Percentiles rank a stretch among this genome's conserved stretches.
These are phyloP conservation scores for Drosophila lacertosa DNA, from an alignment of 1,140 invertebrate genomes.

Conservation along the genomic window DNA sequence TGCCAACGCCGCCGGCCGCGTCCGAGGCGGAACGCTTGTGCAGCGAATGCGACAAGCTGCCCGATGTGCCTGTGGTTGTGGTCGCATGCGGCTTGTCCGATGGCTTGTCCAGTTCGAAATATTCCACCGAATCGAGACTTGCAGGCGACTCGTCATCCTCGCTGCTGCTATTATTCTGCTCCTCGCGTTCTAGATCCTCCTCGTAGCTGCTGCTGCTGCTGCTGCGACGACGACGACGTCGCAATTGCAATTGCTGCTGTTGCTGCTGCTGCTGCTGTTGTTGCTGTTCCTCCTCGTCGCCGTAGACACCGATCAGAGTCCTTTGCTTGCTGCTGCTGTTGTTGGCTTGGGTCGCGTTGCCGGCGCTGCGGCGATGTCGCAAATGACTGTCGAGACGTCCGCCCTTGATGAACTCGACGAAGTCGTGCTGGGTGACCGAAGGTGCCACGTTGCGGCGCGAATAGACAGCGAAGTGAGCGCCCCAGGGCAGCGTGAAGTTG, in stretches of 20 bases:
- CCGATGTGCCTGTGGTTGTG: neutral
- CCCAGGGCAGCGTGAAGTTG: slow-evolving; percentile 95
- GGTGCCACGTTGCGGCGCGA: slow-evolving; percentile 95
- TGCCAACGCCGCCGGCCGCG: slow-evolving; percentile 77
- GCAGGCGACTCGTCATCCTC: slow-evolving; percentile 40
- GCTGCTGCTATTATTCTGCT: slow-evolving; percentile 21
- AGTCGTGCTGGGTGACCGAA: slow-evolving; percentile 97
- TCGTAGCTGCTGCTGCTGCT: slow-evolving; percentile 70
- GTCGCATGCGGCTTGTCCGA: slow-evolving; percentile 37
- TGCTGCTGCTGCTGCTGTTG: slow-evolving; percentile 18
- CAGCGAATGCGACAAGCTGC: slow-evolving; percentile 12
- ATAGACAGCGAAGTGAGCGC: slow-evolving; percentile 96
- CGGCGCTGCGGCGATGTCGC: slow-evolving; percentile 60
- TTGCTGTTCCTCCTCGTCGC: slow-evolving; percentile 7
- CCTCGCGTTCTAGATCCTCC: slow-evolving; percentile 47
- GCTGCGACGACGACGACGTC: slow-evolving; percentile 35
- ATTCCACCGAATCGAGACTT: slow-evolving; percentile 47
- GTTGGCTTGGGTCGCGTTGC: slow-evolving; percentile 29
- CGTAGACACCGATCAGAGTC: slow-evolving; percentile 33
- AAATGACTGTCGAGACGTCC: slow-evolving; percentile 90
- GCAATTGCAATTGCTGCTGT: slow-evolving; percentile 9
- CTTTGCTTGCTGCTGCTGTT: slow-evolving; percentile 37
- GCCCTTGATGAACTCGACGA: slow-evolving; percentile 95
- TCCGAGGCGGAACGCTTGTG: slow-evolving; percentile 68
- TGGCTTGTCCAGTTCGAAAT: slow-evolving; percentile 66